These are phyloP conservation scores for Drosophila willistoni DNA, from an alignment of 1,140 invertebrate genomes.

Conservation along the genomic window DNA sequence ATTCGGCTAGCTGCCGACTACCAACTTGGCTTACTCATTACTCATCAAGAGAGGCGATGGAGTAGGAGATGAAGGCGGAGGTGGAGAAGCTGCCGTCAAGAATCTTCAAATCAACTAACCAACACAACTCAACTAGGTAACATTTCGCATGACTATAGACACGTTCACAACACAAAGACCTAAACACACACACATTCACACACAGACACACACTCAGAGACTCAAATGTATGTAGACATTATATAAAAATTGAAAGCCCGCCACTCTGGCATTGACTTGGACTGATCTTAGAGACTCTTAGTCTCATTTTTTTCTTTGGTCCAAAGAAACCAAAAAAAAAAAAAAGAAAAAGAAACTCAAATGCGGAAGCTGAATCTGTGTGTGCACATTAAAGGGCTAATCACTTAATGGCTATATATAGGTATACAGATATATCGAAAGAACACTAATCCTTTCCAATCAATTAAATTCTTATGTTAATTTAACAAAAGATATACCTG, in stretches of 20 bases:
- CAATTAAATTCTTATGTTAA: too few species aligned
- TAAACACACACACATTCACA: not conserved
- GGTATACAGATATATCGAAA: not conserved
- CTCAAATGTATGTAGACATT: not conserved
- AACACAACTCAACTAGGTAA: slow-evolving; percentile 21
- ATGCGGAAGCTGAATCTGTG: slow-evolving; percentile 1
- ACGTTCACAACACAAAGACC: slow-evolving; percentile 56
- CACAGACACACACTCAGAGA: not conserved
- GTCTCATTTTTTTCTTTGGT: slow-evolving; percentile 22
- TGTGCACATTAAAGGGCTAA: slow-evolving; percentile 9
- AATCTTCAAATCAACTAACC: slow-evolving; percentile 55
- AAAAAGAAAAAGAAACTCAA: not conserved
- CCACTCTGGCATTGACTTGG: slow-evolving; percentile 64
- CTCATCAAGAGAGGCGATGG: slow-evolving; percentile 6
- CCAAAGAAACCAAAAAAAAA: slow-evolving; percentile 63
- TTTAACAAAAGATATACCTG: too few species aligned
- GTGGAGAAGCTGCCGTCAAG: slow-evolving; percentile 36
- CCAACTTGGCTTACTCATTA: slow-evolving; percentile 1
- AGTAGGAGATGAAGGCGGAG: not conserved
- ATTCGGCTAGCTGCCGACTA: slow-evolving; percentile 29
- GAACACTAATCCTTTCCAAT: not conserved
- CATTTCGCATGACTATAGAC: slow-evolving; percentile 56
- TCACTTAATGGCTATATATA: not conserved
- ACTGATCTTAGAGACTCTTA: slow-evolving; percentile 41
- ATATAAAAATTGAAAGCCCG: slow-evolving; percentile 45